Evolutionary conservation across 2,888 invertebrate species (phyloP).

Genomic region (Eupithecia insigniata): DNA sequence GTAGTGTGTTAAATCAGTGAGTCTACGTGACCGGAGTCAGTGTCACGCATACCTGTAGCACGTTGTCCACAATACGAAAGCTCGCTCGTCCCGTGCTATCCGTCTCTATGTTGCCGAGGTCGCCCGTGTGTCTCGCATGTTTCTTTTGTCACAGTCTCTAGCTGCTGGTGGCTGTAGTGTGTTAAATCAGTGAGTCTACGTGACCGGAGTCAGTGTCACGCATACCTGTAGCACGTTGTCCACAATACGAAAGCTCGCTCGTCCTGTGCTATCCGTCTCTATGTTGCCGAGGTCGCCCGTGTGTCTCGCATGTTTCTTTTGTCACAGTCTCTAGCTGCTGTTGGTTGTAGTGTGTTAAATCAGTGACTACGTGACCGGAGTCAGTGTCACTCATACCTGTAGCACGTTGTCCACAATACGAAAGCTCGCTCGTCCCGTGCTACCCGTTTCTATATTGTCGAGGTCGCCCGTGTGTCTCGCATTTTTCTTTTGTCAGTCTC

Average conservation of each 20-base stretch:
- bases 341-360: no score
- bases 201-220: no score
- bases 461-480: slow-evolving; percentile 92
- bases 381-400: no score
- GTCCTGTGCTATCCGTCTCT: slow-evolving; percentile 86
- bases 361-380: no score
- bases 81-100: slow-evolving; percentile 87
- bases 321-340: slow-evolving; percentile 61
- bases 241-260: no score
- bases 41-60: slow-evolving; percentile 60
- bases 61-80: no score
- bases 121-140: slow-evolving; percentile 88
- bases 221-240: no score
- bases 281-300: slow-evolving; percentile 96
- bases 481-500: slow-evolving; percentile 73
- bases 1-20: background rate
- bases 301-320: slow-evolving; percentile 83
- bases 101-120: slow-evolving; percentile 93
- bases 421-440: slow-evolving; percentile 87
- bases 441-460: slow-evolving; percentile 91
- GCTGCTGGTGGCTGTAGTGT: background rate
- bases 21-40: background rate
- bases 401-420: no score
- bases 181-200: no score
- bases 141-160: slow-evolving; percentile 77